These are phyloP conservation scores for Euleptes europaea DNA, from an alignment of 2,113 vertebrate species.

Conservation along the genomic window DNA sequence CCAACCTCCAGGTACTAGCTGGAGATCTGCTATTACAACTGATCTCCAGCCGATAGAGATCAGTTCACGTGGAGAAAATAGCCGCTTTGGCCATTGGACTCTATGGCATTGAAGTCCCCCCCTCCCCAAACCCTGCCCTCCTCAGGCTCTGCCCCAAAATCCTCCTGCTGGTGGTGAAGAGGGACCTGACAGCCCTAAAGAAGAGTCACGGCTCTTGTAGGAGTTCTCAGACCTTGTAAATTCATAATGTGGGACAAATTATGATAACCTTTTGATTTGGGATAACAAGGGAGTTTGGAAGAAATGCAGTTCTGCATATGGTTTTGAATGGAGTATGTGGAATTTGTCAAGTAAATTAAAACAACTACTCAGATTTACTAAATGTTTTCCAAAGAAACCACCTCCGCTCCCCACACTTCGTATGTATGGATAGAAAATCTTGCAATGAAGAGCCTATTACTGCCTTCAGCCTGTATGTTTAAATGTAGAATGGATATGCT, in stretches of 20 bases:
- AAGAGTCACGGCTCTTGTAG: too few relatives aligned
- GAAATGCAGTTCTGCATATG: background rate
- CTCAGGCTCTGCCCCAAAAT: too few relatives aligned
- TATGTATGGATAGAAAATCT: slow-evolving; percentile 28
- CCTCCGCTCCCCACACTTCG: slow-evolving; percentile 31
- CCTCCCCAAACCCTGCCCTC: too few relatives aligned
- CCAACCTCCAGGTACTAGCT: too few relatives aligned
- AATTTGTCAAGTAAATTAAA: slow-evolving; percentile 41
- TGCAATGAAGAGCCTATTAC: slow-evolving; percentile 41
- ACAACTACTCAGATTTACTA: slow-evolving; percentile 51
- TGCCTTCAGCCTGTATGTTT: background rate
- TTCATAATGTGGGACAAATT: background rate
- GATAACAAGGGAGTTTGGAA: background rate
- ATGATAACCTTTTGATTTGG: too few relatives aligned
- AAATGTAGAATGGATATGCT: background rate
- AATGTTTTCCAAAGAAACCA: slow-evolving; percentile 33
- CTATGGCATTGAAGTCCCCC: too few relatives aligned
- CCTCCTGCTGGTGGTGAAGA: too few relatives aligned
- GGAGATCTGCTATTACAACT: too few relatives aligned
- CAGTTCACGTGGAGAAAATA: too few relatives aligned
- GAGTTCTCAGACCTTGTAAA: background rate
- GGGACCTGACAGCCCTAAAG: too few relatives aligned
- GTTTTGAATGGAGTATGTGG: background rate
- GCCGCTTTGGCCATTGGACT: too few relatives aligned
- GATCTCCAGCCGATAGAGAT: too few relatives aligned